Base-by-base conservation (phyloP, 37 sponge, comb jelly and placozoan genomes). In the Petrosia ficiformis region DNA sequence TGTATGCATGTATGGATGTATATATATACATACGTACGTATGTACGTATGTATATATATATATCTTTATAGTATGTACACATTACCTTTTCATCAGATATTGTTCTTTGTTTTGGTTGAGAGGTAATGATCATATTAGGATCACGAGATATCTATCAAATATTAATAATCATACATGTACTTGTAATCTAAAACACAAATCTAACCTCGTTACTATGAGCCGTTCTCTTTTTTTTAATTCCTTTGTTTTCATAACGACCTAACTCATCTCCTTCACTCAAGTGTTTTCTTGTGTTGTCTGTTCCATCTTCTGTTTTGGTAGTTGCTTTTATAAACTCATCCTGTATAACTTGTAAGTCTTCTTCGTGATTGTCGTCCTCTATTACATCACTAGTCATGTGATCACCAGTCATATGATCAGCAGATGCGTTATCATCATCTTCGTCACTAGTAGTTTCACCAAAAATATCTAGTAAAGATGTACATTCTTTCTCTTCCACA, bases 211-310 rank as follows among this genome's bases (percentile, higher is more conserved):
- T 77, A 33, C 74, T 10, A 52, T 80, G 86, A 39, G 90, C 90
- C 19, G 65, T 8, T 61, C 90, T 65, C 57, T 32, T 84, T 44
- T 57, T 84, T 82, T 84, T 90, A 28, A 65, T 40, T n/a, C 73
- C 84, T 21, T 10, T 48, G 57, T 42, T 41, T 16, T 41, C 42
- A 68, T 37, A 68, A 40, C 24, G 34, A 33, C 39, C 24, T 24
- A n/a, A 21, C 41, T 22, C 29, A 40, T 3, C 2, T 44, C 43
- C 6, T 3, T 44, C 2, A 22, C 30, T 71, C n/a, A n/a, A n/a
- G n/a, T 24, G n/a, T 38, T 67, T 36, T 1, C 3, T 11, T 6
- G 5, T 67, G 34, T 8, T 30, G 22, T 36, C 2, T 59, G 5
- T 59, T 3, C 4, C 30, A 36, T 33, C 30, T 2, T 48, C 52